These are phyloP conservation scores for Parnassius mnemosyne DNA, from an alignment of 2,888 invertebrate species.

Conservation along the genomic window DNA sequence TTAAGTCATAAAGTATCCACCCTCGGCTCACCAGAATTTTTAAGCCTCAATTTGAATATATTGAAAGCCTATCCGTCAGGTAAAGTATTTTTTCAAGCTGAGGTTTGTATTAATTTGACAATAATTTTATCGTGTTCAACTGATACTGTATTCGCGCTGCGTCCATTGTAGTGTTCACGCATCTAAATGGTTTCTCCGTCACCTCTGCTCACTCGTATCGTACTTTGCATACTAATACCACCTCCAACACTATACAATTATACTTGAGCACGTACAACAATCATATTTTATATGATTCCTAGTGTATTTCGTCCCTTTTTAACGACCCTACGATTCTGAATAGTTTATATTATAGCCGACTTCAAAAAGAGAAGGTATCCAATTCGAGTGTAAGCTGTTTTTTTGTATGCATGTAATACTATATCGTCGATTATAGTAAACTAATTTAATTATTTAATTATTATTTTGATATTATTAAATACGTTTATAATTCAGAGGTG, in stretches of 20 bases:
- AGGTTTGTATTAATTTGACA: constrained; percentile 50
- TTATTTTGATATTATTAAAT: no score
- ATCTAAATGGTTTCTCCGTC: constrained; percentile 69
- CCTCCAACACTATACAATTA: constrained; percentile 24
- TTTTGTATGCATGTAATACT: no score
- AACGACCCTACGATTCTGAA: neutral
- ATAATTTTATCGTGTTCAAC: constrained; percentile 47
- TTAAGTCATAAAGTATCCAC: constrained; percentile 19
- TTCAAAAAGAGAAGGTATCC: no score
- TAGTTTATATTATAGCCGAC: no score
- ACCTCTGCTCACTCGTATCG: constrained; percentile 57
- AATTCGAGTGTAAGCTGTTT: no score
- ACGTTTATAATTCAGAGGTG: no score
- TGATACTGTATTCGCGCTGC: constrained; percentile 49
- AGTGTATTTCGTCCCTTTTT: constrained; percentile 13
- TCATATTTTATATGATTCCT: constrained; percentile 33
- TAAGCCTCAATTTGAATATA: constrained; percentile 24
- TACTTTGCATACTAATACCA: constrained; percentile 70
- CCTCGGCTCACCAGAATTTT: constrained; percentile 12
- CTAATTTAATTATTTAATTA: no score
- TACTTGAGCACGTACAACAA: constrained; percentile 31
- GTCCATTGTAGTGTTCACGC: constrained; percentile 51
- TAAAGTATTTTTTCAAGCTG: constrained; percentile 34
- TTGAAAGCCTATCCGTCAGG: constrained; percentile 26
- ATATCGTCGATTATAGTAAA: no score